These are phyloP conservation scores for Columba guinea DNA, from an alignment of 2,797 vertebrate genomes.

Conservation along the genomic window DNA sequence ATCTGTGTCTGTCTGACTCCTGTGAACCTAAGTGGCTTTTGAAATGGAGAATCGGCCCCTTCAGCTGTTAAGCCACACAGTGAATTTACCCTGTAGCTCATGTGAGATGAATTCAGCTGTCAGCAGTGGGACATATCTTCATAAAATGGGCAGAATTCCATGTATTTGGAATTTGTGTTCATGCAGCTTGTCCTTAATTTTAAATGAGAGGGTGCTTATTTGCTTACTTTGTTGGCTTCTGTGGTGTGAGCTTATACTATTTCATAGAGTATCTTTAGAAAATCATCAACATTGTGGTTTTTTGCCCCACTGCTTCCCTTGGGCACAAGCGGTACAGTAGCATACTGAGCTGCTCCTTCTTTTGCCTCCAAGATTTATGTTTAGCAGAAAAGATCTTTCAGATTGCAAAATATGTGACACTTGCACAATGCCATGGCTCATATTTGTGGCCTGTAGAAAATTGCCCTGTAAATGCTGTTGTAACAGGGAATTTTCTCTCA, in stretches of 20 bases:
- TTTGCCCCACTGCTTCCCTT: not conserved
- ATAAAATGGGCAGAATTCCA: not conserved
- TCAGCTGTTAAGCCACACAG: not conserved
- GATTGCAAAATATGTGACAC: conserved; percentile 42
- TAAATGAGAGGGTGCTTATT: not conserved
- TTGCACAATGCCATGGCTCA: conserved; percentile 23
- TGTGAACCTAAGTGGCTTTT: not conserved
- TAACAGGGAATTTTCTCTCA: not conserved
- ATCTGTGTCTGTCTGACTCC: not conserved
- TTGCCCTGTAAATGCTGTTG: not conserved
- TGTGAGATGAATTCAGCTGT: not conserved
- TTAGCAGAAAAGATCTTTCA: not conserved
- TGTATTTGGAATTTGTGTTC: not conserved
- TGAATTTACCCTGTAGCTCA: not conserved
- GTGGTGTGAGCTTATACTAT: not conserved
- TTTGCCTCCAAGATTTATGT: not conserved
- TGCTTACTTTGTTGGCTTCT: not conserved
- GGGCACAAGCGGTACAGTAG: not conserved
- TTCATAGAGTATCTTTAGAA: not conserved
- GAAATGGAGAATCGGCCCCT: not conserved
- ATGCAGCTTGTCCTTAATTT: not conserved
- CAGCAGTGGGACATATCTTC: not conserved
- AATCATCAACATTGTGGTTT: not conserved
- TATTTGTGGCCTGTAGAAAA: conserved; percentile 50
- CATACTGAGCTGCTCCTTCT: not conserved